Conservation (phyloP, 2,797 vertebrate species). For the Leuciscus waleckii region DNA sequence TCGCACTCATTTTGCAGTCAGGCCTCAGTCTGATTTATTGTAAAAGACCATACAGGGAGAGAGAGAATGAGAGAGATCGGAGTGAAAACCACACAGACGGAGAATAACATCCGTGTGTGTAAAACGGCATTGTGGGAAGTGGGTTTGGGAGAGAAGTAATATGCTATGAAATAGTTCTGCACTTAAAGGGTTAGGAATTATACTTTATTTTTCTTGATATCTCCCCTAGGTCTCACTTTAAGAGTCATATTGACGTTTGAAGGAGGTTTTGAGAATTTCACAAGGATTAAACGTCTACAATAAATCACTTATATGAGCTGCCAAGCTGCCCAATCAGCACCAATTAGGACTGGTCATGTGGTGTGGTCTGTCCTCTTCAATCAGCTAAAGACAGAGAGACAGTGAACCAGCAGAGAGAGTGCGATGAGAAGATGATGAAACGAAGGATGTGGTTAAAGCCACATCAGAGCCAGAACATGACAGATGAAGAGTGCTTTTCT, state of each 20-base stretch:
- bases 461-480: conserved; percentile 16
- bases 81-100: background rate
- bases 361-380: conserved; percentile 53
- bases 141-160: conserved; percentile 6
- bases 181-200: conserved; percentile 9
- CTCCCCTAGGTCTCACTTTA: conserved; percentile 21
- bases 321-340: conserved; percentile 67
- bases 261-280: background rate
- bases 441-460: conserved; percentile 37
- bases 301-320: conserved; percentile 75
- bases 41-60: background rate
- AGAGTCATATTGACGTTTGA: background rate
- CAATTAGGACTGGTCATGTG: conserved; percentile 68
- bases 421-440: conserved; percentile 32
- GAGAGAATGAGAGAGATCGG: background rate
- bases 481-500: conserved; percentile 20
- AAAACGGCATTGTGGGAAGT: conserved; percentile 11
- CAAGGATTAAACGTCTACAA: background rate
- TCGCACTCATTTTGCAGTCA: background rate
- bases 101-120: conserved; percentile 29
- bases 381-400: conserved; percentile 9
- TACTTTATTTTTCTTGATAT: conserved; percentile 1
- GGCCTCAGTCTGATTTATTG: conserved; percentile 23
- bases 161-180: background rate
- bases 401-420: background rate